phyloP scores from a whole-genome alignment of 2,888 invertebrate species.

The Tachina grossa region DNA sequence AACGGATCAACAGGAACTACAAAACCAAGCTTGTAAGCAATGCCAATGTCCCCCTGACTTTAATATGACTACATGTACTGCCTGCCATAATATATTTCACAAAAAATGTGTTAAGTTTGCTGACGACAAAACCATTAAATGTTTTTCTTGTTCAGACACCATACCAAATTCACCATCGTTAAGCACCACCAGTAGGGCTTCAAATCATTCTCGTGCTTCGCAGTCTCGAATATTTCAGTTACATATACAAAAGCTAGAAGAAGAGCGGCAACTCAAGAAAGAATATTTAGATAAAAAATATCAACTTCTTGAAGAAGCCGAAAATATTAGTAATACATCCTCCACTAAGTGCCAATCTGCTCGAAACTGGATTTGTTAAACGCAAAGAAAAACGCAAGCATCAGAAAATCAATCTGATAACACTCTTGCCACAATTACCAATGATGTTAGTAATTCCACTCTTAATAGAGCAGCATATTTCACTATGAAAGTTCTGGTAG shows the following conservation, averaged over 20 bases:
- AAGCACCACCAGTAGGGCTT: background rate
- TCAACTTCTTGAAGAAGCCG: constrained; percentile 26
- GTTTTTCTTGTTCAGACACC: too few relatives aligned
- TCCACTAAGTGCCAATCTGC: constrained; percentile 30
- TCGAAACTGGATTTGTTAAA: constrained; percentile 30
- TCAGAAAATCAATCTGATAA: background rate
- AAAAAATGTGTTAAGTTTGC: constrained; percentile 18
- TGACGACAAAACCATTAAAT: background rate
- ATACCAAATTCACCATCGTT: constrained; percentile 5
- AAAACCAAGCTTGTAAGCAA: constrained; percentile 9
- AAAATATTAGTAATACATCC: background rate
- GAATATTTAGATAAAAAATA: constrained; percentile 46
- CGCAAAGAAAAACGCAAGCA: background rate
- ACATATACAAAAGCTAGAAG: constrained; percentile 36
- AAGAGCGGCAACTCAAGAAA: constrained; percentile 24
- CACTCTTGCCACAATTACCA: background rate
- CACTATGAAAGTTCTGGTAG: background rate
- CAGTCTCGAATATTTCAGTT: constrained; percentile 24
- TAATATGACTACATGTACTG: constrained; percentile 9
- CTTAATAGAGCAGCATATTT: constrained; percentile 2
- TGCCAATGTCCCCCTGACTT: constrained; percentile 22
- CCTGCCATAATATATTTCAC: constrained; percentile 39
- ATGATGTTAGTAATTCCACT: background rate
- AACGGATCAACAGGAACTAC: too few relatives aligned
- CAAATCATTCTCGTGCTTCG: constrained; percentile 25